These are phyloP conservation scores for Maniola jurtina DNA, from an alignment of 1,140 invertebrate genomes.

Conservation along the genomic window DNA sequence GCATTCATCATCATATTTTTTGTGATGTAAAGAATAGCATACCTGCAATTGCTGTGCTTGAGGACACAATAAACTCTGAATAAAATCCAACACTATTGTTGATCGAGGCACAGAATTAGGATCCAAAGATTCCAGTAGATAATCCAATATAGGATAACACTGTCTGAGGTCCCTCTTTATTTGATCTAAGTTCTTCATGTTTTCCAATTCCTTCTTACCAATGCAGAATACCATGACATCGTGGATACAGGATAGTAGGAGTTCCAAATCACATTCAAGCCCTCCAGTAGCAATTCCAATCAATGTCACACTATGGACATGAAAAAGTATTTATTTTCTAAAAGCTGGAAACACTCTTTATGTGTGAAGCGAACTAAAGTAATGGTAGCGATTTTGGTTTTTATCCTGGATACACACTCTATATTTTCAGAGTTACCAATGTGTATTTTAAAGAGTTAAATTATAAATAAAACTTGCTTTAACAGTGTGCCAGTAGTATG, in stretches of 20 bases:
- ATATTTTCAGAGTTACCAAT: too few species aligned
- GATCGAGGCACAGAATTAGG: conserved; percentile 80
- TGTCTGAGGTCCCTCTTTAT: conserved; percentile 88
- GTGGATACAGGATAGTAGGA: conserved; percentile 85
- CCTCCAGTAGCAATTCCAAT: conserved; percentile 84
- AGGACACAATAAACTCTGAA: conserved; percentile 83
- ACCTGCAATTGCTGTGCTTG: conserved; percentile 88
- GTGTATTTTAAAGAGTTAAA: too few species aligned
- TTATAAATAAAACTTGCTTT: too few species aligned
- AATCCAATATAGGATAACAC: conserved; percentile 86
- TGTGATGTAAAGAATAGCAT: conserved; percentile 11
- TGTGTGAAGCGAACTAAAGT: too few species aligned
- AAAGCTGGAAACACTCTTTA: too few species aligned
- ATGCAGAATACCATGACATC: conserved; percentile 87
- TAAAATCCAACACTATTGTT: conserved; percentile 82
- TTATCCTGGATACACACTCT: too few species aligned
- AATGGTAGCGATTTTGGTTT: too few species aligned
- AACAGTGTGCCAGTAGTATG: too few species aligned
- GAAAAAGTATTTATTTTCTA: too few species aligned
- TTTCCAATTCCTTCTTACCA: conserved; percentile 87
- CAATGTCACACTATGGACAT: conserved; percentile 79
- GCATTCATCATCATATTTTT: too few species aligned
- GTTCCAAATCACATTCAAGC: conserved; percentile 80
- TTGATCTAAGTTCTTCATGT: conserved; percentile 87
- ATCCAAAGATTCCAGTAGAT: conserved; percentile 85